A percentile compares a stretch with the other conserved stretches of the same genome.
phyloP scores from a whole-genome alignment of 2,797 vertebrate genomes.

The Phrynocephalus guinanensis region DNA sequence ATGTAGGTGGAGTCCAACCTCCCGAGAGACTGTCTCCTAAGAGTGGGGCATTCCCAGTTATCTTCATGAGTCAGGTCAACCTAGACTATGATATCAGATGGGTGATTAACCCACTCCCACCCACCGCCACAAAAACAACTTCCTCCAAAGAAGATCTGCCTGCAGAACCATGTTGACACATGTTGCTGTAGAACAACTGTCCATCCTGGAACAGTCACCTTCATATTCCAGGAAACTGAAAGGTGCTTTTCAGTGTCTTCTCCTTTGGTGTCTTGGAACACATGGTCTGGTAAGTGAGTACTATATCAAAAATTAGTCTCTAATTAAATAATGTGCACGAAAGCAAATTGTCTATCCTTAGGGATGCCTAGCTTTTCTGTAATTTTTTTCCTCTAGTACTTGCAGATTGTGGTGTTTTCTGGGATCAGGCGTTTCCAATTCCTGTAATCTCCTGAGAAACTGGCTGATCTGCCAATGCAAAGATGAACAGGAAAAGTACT shows the following conservation, averaged over 20 bases:
- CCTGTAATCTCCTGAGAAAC: slow-evolving; percentile 29
- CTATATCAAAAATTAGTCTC: slow-evolving; percentile 12
- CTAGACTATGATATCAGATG: background rate
- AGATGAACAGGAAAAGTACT: slow-evolving; percentile 42
- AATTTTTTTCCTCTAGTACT: slow-evolving; percentile 20
- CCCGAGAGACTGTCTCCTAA: background rate
- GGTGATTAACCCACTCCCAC: background rate
- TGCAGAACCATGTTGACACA: background rate
- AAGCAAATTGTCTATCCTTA: slow-evolving; percentile 25
- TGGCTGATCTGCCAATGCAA: background rate
- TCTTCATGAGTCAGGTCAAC: background rate
- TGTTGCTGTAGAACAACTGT: background rate
- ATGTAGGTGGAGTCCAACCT: background rate
- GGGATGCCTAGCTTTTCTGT: slow-evolving; percentile 6
- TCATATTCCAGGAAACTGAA: background rate
- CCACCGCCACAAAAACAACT: slow-evolving; percentile 3
- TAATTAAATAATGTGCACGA: slow-evolving; percentile 33
- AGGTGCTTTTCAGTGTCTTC: background rate
- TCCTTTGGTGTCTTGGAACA: background rate
- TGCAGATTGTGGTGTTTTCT: slow-evolving; percentile 18
- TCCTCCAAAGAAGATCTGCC: background rate
- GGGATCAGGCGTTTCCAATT: slow-evolving; percentile 19
- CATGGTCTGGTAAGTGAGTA: background rate
- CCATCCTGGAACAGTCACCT: background rate
- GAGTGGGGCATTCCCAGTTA: background rate